Evolutionary conservation across 2,797 vertebrate genomes (phyloP), one percentile per base, ranked within the genome.

Genomic region (Naso thynnoides): DNA sequence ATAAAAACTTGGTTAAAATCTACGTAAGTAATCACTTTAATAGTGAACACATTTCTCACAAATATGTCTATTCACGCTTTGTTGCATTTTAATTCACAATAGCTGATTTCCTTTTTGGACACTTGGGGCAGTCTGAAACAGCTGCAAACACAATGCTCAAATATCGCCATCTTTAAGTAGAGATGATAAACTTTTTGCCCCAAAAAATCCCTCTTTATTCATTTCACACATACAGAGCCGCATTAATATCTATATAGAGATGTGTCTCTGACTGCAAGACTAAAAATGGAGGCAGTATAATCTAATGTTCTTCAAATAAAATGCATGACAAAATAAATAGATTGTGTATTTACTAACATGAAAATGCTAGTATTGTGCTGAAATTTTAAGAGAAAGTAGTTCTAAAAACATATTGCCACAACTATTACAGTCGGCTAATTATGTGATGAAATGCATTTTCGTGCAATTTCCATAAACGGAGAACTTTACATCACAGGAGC

Each of bases 401-500:
- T 23, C 3, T 11, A 2, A 45, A 16, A 38, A n/a, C 11, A 47
- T 4, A 19, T 27, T 29, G 11, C n/a, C 8, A 52, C 2, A 24
- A 3, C n/a, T 16, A 33, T 29, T 5, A 19, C 21, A 44, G 2
- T 14, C 29, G 21, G 6, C 33, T 7, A 19, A 27, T 50, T 18
- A 38, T 38, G 11, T 56, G 48, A 52, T 45, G 13, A 5, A 57
- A 53, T 21, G 6, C 11, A 29, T 62, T 45, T 53, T 52, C 38
- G 33, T 33, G 10, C 42, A 11, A 38, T 36, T 14, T 53, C 45
- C 21, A 33, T 4, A 31, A 36, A 62, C 24, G 26, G 21, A 57
- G 45, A 62, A 68, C 33, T 39, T 61, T 33, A 33, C 33, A 33
- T 33, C 3, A 33, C 33, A 45, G 57, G 6, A 72, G 49, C 53